phyloP scores from a whole-genome alignment of 2,888 invertebrate genomes.

The Anaspis maculata region DNA sequence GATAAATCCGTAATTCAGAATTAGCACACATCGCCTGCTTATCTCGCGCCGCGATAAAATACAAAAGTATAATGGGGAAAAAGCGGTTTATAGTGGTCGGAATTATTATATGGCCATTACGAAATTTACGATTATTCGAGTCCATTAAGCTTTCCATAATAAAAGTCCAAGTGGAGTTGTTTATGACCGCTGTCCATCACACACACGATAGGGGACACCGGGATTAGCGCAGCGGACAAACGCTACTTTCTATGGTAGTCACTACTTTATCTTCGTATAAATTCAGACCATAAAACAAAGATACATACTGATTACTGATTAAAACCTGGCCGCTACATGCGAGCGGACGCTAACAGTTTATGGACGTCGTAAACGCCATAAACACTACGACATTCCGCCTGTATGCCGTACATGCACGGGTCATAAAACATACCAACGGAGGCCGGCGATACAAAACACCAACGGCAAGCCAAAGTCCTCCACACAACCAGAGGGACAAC shows the following conservation, averaged over 20 bases:
- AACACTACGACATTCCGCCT: conserved; percentile 36
- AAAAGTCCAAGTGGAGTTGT: conserved; percentile 31
- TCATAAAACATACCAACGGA: conserved; percentile 18
- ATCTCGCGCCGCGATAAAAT: conserved; percentile 7
- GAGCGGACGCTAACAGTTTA: conserved; percentile 36
- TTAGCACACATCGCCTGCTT: conserved; percentile 10
- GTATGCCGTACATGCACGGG: conserved; percentile 15
- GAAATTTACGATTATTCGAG: conserved; percentile 34
- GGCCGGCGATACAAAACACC: too few relatives aligned
- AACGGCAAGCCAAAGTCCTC: too few relatives aligned
- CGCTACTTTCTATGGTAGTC: conserved; percentile 31
- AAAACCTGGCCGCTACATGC: conserved; percentile 36
- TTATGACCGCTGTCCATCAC: conserved; percentile 29
- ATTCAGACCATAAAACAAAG: conserved; percentile 36
- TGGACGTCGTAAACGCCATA: conserved; percentile 38
- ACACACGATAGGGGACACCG: conserved; percentile 13
- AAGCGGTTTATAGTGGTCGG: conserved; percentile 22
- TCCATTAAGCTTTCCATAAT: conserved; percentile 34
- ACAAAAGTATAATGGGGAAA: conserved; percentile 12
- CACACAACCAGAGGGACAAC: too few relatives aligned
- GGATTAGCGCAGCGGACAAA: conserved; percentile 12
- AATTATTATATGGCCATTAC: conserved; percentile 24
- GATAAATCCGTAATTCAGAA: conserved; percentile 6
- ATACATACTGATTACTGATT: conserved; percentile 42
- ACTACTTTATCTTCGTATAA: conserved; percentile 34